Base-by-base conservation (phyloP, 2,113 vertebrate species). In the Phrynocephalus versicolor region DNA sequence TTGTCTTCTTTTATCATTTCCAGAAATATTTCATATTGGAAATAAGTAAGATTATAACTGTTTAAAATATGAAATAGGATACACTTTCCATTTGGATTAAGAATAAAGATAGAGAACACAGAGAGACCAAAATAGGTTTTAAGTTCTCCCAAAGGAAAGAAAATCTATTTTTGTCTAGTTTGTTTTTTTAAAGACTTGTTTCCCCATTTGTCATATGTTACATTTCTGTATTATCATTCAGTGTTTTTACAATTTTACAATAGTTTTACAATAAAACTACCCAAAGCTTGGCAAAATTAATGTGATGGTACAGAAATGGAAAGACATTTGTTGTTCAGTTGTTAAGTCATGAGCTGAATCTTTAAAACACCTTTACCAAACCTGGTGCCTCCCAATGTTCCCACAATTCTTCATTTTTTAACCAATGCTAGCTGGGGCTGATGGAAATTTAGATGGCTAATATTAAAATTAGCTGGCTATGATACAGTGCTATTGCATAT, bases 31-130 rank as follows among this genome's bases (percentile, higher is more conserved):
- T 57, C 65, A 64, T 83, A 89, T 45, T 77, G 86, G 64, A 51
- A 71, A 74, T 69, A 85, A 70, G 45, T 90, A 91, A 87, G 91
- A 57, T 71, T 81, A 82, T 92, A 73, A 88, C 73, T 88, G 86
- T 74, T 88, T 67, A 88, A 76, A 67, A 84, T 75, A 57, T 90
- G 71, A 88, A 92, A 81, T 82, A 77, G 84, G 88, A 78, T 87
- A 85, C 79, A 74, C 64, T 89, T 79, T 87, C 84, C 67, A 80
- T 88, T 89, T 91, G 91, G 88, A 70, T 92, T 94, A 94, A 76
- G 19, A 37, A 51, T 91, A 57, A 82, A 55, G 85, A 87, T 90
- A 86, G 90, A 85, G 86, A 51, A 51, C 45, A 51, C 45, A 84
- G 90, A 86, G 87, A 77, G 92, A 93, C 92, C 30, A 78, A 89